Conservation (phyloP, 2,113 vertebrate species). For the Heterochromis multidens region DNA sequence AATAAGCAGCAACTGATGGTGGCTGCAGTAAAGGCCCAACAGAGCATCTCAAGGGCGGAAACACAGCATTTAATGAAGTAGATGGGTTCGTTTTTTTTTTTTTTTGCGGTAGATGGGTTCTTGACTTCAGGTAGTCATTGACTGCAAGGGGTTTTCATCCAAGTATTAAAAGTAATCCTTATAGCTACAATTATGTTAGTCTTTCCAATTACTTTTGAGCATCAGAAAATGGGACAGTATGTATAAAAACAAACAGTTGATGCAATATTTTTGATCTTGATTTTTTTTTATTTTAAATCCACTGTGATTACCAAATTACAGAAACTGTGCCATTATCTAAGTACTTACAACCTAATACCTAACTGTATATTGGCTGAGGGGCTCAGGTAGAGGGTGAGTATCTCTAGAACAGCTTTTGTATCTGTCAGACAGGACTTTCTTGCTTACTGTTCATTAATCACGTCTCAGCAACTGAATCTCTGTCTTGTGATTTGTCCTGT, state of each 20-base stretch:
- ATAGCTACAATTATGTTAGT: background rate
- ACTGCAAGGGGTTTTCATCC: background rate
- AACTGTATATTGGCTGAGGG: background rate
- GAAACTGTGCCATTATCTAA: background rate
- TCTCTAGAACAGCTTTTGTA: background rate
- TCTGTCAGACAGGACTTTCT: background rate
- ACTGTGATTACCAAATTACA: background rate
- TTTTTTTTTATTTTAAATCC: background rate
- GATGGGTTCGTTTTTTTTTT: too few species aligned
- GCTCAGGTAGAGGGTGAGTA: background rate
- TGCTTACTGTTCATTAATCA: background rate
- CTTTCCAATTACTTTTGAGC: too few species aligned
- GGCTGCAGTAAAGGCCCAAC: background rate
- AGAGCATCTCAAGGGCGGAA: background rate
- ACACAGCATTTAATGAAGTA: background rate
- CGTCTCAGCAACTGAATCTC: background rate
- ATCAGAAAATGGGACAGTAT: too few species aligned
- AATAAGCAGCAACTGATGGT: background rate
- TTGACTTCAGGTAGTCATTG: background rate
- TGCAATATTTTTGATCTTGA: too few species aligned
- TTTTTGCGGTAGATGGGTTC: background rate
- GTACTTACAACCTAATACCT: background rate
- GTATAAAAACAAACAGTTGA: too few species aligned
- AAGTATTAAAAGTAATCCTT: background rate
- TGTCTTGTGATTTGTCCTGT: background rate